Evolutionary conservation across 2,888 invertebrate genomes (phyloP), one percentile per base, ranked within the genome.

Genomic region (Loripinus fragilis): DNA sequence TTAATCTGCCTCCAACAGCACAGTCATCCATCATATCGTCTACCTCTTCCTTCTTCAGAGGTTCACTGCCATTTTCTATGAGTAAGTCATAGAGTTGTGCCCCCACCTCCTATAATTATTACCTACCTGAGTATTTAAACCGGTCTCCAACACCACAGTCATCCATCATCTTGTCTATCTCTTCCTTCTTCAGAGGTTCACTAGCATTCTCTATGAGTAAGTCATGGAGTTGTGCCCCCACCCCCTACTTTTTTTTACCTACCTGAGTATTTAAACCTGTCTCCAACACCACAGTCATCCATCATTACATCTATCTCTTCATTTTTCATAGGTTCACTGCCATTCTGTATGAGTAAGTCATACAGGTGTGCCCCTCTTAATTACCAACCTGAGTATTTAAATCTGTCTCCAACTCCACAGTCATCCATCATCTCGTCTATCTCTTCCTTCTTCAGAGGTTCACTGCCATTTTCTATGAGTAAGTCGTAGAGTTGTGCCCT

Each of bases 391-490:
- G 71, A 72, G n/a, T 83, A 83, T 55, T 76, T 80, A 48, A 83
- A 83, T 42, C 64, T 80, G 69, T 83, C 83, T 5, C 83, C 83
- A 3, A 60, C 55, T 30, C 83, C 83, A 70, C 83, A 83, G 30
- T 83, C 83, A 17, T 83, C 83, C 83, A 83, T 83, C 83, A 83
- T 78, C n/a, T 83, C 83, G 35, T 83, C 83, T 7, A 83, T 78
- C 28, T 83, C 83, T 48, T 83, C 83, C 71, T 80, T 83, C 64
- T 66, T 76, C 3, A 83, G 71, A 5, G 83, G 83, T 38, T 83
- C 80, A 65, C 76, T 78, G 45, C 83, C 83, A 50, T 80, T 83
- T 42, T 83, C 83, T 33, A 80, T 71, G 0, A 83, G 69, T 28
- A 83, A 65, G 7, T 74, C 74, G 65, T 80, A 83, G 8, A 83